phyloP scores from a whole-genome alignment of 2,797 vertebrate genomes.

The Phaenicophaeus curvirostris region DNA sequence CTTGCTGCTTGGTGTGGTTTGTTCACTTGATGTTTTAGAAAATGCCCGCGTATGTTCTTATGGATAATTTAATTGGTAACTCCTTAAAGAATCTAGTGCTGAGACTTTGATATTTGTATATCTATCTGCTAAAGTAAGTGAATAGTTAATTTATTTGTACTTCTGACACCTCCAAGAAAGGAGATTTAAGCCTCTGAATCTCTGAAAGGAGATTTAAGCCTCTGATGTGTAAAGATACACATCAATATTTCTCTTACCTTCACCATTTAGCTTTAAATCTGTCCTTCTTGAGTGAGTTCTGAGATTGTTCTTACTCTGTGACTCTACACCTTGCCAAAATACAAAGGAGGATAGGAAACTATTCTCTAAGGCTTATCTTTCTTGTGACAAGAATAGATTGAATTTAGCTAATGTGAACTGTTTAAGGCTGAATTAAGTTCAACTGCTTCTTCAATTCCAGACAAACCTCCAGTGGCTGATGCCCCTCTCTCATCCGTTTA shows the following conservation, averaged over 20 bases:
- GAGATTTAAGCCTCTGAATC: neutral
- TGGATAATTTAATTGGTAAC: neutral
- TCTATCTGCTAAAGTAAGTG: neutral
- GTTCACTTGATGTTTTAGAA: neutral
- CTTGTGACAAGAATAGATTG: neutral
- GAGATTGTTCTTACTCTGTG: neutral
- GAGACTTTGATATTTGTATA: neutral
- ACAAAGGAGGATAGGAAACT: neutral
- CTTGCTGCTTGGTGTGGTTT: neutral
- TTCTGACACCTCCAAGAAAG: neutral
- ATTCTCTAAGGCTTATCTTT: conserved; percentile 29
- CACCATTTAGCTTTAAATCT: neutral
- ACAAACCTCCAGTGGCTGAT: neutral
- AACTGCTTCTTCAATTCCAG: neutral
- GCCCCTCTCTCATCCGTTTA: neutral
- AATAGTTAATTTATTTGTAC: neutral
- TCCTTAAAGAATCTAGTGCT: neutral
- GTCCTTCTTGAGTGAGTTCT: neutral
- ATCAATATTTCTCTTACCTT: neutral
- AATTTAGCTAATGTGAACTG: neutral
- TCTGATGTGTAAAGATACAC: neutral
- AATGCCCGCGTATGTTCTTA: neutral
- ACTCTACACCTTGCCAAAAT: neutral
- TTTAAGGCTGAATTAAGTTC: conserved; percentile 37
- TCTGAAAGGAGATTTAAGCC: neutral